These are phyloP conservation scores for Arctocebus calabarensis DNA, from an alignment of 2,797 vertebrate species.

Conservation along the genomic window DNA sequence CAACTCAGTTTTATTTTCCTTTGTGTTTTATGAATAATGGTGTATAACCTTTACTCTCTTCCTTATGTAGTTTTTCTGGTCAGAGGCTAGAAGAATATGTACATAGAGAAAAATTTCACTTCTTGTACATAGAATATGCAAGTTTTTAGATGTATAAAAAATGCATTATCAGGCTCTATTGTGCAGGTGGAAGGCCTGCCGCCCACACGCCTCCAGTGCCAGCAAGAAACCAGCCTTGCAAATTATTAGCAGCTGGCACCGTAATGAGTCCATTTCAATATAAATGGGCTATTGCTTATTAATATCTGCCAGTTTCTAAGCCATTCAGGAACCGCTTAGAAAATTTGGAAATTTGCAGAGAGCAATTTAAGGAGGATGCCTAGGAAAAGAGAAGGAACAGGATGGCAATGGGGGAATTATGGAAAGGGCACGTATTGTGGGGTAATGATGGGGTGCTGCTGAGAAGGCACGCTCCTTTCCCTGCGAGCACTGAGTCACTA, in stretches of 20 bases:
- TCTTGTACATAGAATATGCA: not conserved
- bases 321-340: constrained; percentile 85
- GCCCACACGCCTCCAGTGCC: constrained; percentile 83
- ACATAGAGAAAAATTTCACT: constrained; percentile 20
- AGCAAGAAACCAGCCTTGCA: constrained; percentile 82
- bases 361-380: constrained; percentile 67
- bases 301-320: constrained; percentile 87
- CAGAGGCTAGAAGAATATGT: not conserved
- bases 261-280: constrained; percentile 89
- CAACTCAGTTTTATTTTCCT: not conserved
- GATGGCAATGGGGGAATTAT: constrained; percentile 13
- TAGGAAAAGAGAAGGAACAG: not conserved
- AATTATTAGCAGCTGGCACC: constrained; percentile 87
- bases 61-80: not conserved
- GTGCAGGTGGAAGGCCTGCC: constrained; percentile 82
- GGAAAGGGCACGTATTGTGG: constrained; percentile 70
- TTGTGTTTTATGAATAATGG: not conserved
- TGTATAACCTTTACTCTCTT: not conserved
- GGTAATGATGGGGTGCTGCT: constrained; percentile 62
- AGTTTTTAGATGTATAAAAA: constrained; percentile 40
- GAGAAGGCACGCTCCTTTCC: constrained; percentile 2
- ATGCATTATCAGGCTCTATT: not conserved
- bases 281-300: constrained; percentile 88
- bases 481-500: constrained; percentile 32
- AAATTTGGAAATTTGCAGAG: constrained; percentile 76